Base-by-base conservation (phyloP, 1,140 invertebrate genomes). In the Gryllus bimaculatus region DNA sequence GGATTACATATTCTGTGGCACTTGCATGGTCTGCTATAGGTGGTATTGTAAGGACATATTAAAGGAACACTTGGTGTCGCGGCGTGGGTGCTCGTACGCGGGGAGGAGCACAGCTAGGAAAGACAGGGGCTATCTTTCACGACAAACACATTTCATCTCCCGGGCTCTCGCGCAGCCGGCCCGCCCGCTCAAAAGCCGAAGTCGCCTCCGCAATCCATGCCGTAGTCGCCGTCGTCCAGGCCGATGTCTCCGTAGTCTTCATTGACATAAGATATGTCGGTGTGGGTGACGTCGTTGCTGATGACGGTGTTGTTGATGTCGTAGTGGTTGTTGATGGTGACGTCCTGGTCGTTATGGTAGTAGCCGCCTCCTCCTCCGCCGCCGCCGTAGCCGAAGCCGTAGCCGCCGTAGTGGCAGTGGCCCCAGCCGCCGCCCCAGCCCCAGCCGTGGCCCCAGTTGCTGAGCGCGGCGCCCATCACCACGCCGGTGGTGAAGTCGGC, bases 401-500 rank as follows among this genome's bases (percentile, higher is more conserved):
- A 79, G 13, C 79, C 78, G 15, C 80, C 78, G 7, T 78, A 79
- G 75, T 79, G 79, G 10, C 79, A 74, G n/a, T 78, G 49, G 8
- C 79, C 79, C 74, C 75, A 76, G 48, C 79, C 79, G 7, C 78
- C 78, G 47, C 80, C 79, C 81, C 81, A 81, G 0, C 81, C 81
- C 79, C 76, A 78, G 75, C 81, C 81, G 49, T 81, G 81, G 47
- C 81, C 81, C 81, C 81, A 81, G 81, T 80, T 78, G 75, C 21
- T 74, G 74, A 81, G 73, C 8, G 81, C 81, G 7, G 81, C 81
- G 8, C 81, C 81, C 81, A 81, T 81, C 76, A 81, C 74, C 20
- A 81, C 54, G 0, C 81, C 81, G 4, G 76, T 78, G 20, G 79
- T 76, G 77, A 81, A 80, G 77, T 81, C 81, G 4, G 26, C 77